phyloP scores from a whole-genome alignment of 2,888 invertebrate genomes.

The Sphaerophoria taeniata region DNA sequence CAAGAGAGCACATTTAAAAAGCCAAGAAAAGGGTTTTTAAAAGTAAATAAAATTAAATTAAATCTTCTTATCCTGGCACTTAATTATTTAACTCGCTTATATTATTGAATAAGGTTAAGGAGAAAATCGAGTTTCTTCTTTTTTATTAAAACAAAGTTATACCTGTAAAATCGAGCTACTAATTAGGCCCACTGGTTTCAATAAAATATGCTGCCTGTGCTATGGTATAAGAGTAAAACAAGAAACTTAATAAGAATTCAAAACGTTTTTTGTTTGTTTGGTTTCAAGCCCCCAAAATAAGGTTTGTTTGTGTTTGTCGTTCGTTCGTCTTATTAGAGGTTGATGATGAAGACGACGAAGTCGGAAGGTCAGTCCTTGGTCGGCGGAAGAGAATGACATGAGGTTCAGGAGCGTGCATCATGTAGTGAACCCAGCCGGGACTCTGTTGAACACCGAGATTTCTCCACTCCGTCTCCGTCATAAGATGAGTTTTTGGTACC shows the following conservation, averaged over 20 bases:
- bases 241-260: background rate
- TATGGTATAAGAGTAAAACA: background rate
- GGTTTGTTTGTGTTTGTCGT: constrained; percentile 65
- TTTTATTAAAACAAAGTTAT: too few relatives aligned
- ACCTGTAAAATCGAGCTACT: too few relatives aligned
- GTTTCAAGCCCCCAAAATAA: constrained; percentile 55
- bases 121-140: too few relatives aligned
- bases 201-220: background rate
- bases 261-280: background rate
- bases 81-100: too few relatives aligned
- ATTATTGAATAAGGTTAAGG: too few relatives aligned
- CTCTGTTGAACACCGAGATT: constrained; percentile 97
- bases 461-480: constrained; percentile 98
- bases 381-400: constrained; percentile 93
- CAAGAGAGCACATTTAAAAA: background rate
- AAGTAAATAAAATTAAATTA: background rate
- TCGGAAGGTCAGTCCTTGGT: constrained; percentile 79
- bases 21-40: background rate
- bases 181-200: too few relatives aligned
- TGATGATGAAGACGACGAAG: constrained; percentile 1
- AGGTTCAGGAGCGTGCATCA: constrained; percentile 95
- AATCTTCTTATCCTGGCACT: background rate
- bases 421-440: constrained; percentile 88
- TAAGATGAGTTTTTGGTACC: constrained; percentile 94
- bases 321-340: constrained; percentile 34